These are phyloP conservation scores for Cephus pulcher DNA, from an alignment of 2,888 invertebrate genomes.

Conservation along the genomic window DNA sequence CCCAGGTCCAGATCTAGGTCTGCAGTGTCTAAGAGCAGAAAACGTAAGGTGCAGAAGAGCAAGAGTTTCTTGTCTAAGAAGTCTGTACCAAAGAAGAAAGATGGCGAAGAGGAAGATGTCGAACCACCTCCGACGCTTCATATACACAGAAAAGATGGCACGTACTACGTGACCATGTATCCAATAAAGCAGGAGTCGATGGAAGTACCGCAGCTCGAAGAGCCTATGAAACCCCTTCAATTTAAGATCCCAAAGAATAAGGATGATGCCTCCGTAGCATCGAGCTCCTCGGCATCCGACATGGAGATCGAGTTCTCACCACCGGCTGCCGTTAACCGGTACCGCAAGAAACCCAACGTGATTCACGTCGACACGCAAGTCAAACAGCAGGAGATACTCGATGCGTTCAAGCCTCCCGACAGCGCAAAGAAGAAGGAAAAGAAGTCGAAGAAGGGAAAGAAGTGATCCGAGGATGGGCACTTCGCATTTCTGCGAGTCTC, in stretches of 20 bases:
- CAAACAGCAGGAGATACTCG: conserved; percentile 56
- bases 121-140: conserved; percentile 60
- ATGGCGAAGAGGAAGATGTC: conserved; percentile 35
- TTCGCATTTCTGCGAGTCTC: neutral
- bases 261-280: conserved; percentile 47
- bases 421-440: conserved; percentile 22
- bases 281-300: conserved; percentile 60
- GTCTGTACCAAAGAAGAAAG: conserved; percentile 20
- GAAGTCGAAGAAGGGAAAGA: conserved; percentile 32
- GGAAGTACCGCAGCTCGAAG: conserved; percentile 44
- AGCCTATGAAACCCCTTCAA: conserved; percentile 59
- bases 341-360: conserved; percentile 56
- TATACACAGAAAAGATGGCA: conserved; percentile 58
- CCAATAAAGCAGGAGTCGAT: conserved; percentile 55
- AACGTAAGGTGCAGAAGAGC: conserved; percentile 19
- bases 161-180: conserved; percentile 64
- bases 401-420: conserved; percentile 40
- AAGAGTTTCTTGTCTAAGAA: conserved; percentile 34
- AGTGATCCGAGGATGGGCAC: conserved; percentile 4
- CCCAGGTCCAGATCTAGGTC: conserved; percentile 25
- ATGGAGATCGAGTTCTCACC: conserved; percentile 65
- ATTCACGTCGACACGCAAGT: conserved; percentile 61
- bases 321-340: conserved; percentile 57
- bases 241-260: conserved; percentile 60
- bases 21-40: conserved; percentile 23